phyloP scores from a whole-genome alignment of 2,888 invertebrate genomes.

The Rhimphoctona megacephalus region DNA sequence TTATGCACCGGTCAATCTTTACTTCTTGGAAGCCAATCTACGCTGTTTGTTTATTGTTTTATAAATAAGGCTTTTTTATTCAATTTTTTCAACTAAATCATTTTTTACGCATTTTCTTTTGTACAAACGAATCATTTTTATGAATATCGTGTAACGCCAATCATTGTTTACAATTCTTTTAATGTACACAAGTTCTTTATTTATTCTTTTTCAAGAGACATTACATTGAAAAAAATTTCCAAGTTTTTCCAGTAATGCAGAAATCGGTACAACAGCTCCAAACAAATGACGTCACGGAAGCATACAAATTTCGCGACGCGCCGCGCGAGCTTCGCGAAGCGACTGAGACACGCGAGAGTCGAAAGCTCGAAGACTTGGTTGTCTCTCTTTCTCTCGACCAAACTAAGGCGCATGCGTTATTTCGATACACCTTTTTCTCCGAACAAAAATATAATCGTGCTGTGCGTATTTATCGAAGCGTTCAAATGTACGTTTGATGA shows the following conservation, averaged over 20 bases:
- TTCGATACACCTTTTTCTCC: slow-evolving; percentile 14
- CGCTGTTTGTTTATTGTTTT: neutral
- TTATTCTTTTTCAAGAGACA: neutral
- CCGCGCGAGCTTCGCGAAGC: slow-evolving; percentile 72
- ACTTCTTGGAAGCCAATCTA: too few species aligned
- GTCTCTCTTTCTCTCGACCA: slow-evolving; percentile 37
- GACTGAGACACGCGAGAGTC: slow-evolving; percentile 70
- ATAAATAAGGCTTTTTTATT: neutral
- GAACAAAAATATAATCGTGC: slow-evolving; percentile 19
- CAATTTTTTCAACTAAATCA: neutral
- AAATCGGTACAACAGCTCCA: neutral
- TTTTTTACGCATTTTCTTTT: neutral
- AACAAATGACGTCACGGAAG: neutral
- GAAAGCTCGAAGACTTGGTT: slow-evolving; percentile 63
- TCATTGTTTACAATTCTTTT: neutral
- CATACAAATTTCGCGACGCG: slow-evolving; percentile 2
- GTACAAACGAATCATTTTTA: neutral
- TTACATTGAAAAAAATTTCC: neutral
- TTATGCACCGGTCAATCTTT: neutral
- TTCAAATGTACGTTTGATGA: neutral
- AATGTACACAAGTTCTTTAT: neutral
- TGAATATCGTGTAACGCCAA: neutral
- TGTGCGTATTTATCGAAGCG: slow-evolving; percentile 5
- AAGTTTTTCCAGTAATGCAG: neutral
- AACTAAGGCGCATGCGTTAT: slow-evolving; percentile 68